Base-by-base conservation (phyloP, 2,888 invertebrate genomes). In the Euproctis similis region DNA sequence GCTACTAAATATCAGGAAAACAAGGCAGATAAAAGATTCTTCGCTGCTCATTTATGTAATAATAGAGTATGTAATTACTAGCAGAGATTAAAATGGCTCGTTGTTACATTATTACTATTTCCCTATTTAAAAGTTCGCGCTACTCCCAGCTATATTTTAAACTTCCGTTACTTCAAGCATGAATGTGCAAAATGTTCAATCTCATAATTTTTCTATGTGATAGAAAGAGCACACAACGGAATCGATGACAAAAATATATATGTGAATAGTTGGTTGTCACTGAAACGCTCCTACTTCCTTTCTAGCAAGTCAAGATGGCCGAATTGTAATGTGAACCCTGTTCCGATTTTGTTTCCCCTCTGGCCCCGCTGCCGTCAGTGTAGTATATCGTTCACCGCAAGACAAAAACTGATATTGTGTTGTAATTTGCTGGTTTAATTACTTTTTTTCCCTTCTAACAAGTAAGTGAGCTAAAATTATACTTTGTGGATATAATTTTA, bases 341-440 rank as follows among this genome's bases (percentile, higher is more conserved):
- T 77, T 84, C 85, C 85, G 84, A 61, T 84, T 77, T 80, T 70
- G 78, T 77, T 81, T 81, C 81, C 80, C 80, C 82, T 77, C 81
- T 77, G 76, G 77, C 80, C 82, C 84, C 80, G 76, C 78, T 60
- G 78, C 78, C 77, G 81, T 81, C 81, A 80, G 72, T 81, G 77
- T 77, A 81, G 81, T 82, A 72, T 82, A 82, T 78, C 81, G 81
- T 84, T 84, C 80, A 74, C 69, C 74, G 77, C 80, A 80, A 81
- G 78, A 81, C 76, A 84, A 82, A 82, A 84, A 81, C 71, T 69
- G 75, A 77, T 64, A 77, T 76, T 74, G 73, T 80, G 75, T 75
- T 72, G 75, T 73, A 76, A 80, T 81, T 82, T 80, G 81, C 85
- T 82, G 80, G 77, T 77, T 81, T 73, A 68, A 75, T 77, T 75